A percentile compares a stretch with the other conserved stretches of the same genome.
Conservation (phyloP, 2,888 invertebrate genomes). For the Tipula unca region DNA sequence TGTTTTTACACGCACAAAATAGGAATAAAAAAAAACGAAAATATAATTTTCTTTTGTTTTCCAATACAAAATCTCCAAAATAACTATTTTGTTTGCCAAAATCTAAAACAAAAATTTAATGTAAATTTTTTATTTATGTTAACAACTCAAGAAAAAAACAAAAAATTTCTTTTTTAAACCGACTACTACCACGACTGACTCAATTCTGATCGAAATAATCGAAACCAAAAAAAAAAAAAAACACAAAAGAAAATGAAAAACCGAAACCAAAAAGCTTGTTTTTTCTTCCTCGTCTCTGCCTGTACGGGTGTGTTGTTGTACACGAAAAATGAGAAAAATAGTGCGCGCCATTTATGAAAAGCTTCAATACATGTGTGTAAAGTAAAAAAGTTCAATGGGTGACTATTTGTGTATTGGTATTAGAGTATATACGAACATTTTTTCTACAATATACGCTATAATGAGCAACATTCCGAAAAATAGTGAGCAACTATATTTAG, state of each 20-base stretch:
- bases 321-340: background rate
- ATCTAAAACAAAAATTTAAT: background rate
- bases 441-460: background rate
- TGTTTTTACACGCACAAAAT: background rate
- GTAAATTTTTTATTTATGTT: background rate
- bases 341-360: background rate
- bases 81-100: background rate
- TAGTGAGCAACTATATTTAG: background rate
- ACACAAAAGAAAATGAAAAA: background rate
- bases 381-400: background rate
- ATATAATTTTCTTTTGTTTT: background rate
- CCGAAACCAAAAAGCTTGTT: background rate
- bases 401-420: background rate
- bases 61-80: background rate
- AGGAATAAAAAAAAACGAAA: background rate
- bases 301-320: background rate
- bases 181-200: conserved; percentile 8
- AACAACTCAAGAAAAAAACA: background rate
- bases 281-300: background rate
- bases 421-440: background rate
- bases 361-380: background rate
- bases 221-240: background rate
- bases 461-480: background rate
- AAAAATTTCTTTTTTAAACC: background rate
- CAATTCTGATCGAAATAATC: background rate